Evolutionary conservation across 2,888 invertebrate genomes (phyloP), one percentile per base, ranked within the genome.

Genomic region (Cyrtodaria siliqua): DNA sequence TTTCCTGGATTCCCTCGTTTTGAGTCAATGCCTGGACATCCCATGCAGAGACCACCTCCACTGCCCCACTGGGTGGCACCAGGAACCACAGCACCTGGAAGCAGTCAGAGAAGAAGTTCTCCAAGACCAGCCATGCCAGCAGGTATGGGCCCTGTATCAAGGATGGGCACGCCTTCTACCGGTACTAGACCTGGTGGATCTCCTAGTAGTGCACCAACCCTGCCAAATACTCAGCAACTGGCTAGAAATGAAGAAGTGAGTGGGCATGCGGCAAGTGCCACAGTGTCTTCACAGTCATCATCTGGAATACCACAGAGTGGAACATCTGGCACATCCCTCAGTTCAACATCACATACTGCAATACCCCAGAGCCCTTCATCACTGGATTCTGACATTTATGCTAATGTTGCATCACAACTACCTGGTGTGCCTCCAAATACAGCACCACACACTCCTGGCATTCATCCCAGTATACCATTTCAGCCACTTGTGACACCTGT

Each of bases 11-110:
- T 74, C 42, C 63, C 55, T 27, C 71, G 55, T 38, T 70, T 63
- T 67, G 80, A 73, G 42, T 26, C 42, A 4, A 56, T 71, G 52
- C 69, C 47, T 40, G 56, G 67, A 20, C 59, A 69, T 62, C 24
- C 47, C 23, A 70, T 59, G 40, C 49, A 53, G 23, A 40, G 62
- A n/a, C 70, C 73, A 44, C 70, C 79, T 16, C 70, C 75, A 53
- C 40, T 61, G 40, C 79, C 79, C n/a, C 79, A 80, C 53, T 80
- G 79, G 79, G 56, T 64, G 23, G 79, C 79, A 8, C 79, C 79
- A 24, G 64, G 66, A 33, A 68, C 72, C 26, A 67, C 57, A n/a
- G 42, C 40, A 9, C 50, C 63, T 6, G 57, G 24, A 20, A 49
- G 33, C 14, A 49, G 42, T 1, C 64, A 50, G 44, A 20, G 57